These are phyloP conservation scores for Blastobasis adustella DNA, from an alignment of 2,888 invertebrate species.

Conservation along the genomic window DNA sequence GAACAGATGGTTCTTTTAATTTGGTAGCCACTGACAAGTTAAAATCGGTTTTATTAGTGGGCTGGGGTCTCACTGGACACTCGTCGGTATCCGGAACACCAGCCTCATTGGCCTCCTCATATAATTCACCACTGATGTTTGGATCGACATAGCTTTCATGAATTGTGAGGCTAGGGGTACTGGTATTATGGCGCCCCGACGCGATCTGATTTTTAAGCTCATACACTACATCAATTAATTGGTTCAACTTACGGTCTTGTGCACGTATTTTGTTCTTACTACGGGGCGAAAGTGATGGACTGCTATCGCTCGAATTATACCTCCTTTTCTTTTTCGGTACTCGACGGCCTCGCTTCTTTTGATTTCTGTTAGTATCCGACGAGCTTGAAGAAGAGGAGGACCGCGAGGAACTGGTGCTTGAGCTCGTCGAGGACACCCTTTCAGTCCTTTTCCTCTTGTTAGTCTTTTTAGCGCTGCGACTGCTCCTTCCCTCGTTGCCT, in stretches of 20 bases:
- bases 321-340: too few species aligned
- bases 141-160: neutral
- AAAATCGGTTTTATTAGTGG: neutral
- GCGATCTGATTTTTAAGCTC: neutral
- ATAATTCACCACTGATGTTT: neutral
- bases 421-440: neutral
- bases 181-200: neutral
- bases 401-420: neutral
- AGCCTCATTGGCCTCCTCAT: neutral
- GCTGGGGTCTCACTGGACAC: neutral
- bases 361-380: neutral
- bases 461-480: neutral
- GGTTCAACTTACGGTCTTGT: neutral
- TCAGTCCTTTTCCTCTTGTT: neutral
- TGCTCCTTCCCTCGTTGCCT: neutral
- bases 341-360: neutral
- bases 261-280: neutral
- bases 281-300: too few species aligned
- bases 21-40: conserved; percentile 21
- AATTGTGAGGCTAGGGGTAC: neutral
- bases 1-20: conserved; percentile 2
- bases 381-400: neutral
- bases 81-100: neutral
- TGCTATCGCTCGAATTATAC: too few species aligned
- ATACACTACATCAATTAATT: neutral